phyloP scores from a whole-genome alignment of 2,113 vertebrate genomes.

The Mesoclemmys tuberculata region DNA sequence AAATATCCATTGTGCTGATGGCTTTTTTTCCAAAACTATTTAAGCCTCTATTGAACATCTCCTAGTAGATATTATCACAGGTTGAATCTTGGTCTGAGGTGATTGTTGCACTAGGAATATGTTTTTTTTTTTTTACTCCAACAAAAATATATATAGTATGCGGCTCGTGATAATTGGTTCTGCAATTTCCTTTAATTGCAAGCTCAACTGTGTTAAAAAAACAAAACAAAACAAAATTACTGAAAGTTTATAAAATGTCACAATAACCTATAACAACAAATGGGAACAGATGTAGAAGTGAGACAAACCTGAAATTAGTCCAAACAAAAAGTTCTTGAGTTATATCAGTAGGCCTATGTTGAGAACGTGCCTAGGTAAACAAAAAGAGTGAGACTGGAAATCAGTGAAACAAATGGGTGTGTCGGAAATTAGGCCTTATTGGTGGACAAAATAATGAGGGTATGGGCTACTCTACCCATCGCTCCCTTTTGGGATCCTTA shows the following conservation, averaged over 20 bases:
- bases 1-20: neutral
- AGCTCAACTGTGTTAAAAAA: neutral
- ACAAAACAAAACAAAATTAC: too few relatives aligned
- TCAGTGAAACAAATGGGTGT: too few relatives aligned
- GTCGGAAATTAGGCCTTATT: too few relatives aligned
- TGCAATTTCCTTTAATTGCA: neutral
- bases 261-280: neutral
- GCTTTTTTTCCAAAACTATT: neutral
- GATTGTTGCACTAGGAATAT: rapidly evolving
- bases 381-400: too few relatives aligned
- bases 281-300: neutral
- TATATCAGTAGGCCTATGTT: too few relatives aligned
- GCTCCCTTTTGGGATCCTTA: too few relatives aligned
- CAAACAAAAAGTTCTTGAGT: neutral
- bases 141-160: neutral
- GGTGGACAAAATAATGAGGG: too few relatives aligned
- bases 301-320: neutral
- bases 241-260: too few relatives aligned
- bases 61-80: neutral
- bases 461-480: too few relatives aligned
- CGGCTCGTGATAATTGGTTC: neutral
- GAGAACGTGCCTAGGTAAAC: too few relatives aligned
- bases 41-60: neutral
- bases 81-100: neutral
- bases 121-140: neutral